These are phyloP conservation scores for Aphidius ervi DNA, from an alignment of 1,140 invertebrate genomes.

Conservation along the genomic window DNA sequence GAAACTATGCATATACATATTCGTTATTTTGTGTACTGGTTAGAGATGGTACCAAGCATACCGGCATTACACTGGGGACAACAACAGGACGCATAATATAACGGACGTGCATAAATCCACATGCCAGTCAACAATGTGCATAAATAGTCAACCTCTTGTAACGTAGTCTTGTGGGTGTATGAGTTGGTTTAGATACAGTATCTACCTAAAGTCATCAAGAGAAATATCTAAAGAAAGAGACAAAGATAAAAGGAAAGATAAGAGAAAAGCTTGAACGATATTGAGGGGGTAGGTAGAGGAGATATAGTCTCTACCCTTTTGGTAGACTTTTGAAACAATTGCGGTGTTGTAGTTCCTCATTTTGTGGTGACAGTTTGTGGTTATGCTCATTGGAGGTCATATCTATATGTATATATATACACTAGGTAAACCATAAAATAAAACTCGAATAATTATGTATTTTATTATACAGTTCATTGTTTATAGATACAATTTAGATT, in stretches of 20 bases:
- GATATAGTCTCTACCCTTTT: slow-evolving; percentile 7
- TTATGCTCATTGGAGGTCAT: slow-evolving; percentile 41
- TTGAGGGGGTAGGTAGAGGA: slow-evolving; percentile 15
- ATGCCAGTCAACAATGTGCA: slow-evolving; percentile 54
- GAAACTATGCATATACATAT: background rate
- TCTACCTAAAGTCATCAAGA: slow-evolving; percentile 24
- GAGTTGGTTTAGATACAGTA: slow-evolving; percentile 21
- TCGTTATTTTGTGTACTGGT: slow-evolving; percentile 44
- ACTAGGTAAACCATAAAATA: background rate
- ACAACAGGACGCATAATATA: slow-evolving; percentile 52
- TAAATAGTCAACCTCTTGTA: slow-evolving; percentile 51
- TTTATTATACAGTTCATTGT: too few relatives aligned
- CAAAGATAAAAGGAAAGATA: slow-evolving; percentile 6
- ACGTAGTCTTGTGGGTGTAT: slow-evolving; percentile 34
- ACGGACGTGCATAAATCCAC: slow-evolving; percentile 53
- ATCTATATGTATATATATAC: background rate
- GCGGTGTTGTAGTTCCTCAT: slow-evolving; percentile 43
- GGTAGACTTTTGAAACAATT: slow-evolving; percentile 33
- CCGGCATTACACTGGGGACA: slow-evolving; percentile 38
- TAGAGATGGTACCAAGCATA: slow-evolving; percentile 45
- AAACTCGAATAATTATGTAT: background rate
- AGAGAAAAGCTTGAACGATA: background rate
- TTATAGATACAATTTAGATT: too few relatives aligned
- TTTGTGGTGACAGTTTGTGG: slow-evolving; percentile 42
- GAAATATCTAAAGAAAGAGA: slow-evolving; percentile 11